Evolutionary conservation across 2,797 vertebrate species (phyloP).

Genomic region (Platyrinchus mystaceus): DNA sequence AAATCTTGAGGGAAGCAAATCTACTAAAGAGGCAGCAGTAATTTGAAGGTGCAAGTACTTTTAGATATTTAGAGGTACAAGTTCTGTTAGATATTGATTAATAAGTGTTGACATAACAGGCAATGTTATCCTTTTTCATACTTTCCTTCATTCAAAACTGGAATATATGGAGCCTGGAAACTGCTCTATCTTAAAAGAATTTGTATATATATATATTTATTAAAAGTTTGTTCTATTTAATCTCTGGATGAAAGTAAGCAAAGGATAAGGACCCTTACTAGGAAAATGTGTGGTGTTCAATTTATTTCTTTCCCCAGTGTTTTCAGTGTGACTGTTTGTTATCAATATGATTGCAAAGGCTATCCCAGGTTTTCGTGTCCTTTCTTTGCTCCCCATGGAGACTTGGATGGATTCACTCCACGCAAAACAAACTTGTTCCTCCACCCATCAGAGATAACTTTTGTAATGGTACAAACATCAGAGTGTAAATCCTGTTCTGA

Average conservation of each 20-base stretch:
- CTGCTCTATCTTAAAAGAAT: not conserved
- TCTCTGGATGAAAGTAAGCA: not conserved
- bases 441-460: conserved; percentile 45
- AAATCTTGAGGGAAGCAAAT: not conserved
- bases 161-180: not conserved
- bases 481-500: conserved; percentile 42
- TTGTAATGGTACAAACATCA: not conserved
- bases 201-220: not conserved
- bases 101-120: not conserved
- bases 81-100: not conserved
- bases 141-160: not conserved
- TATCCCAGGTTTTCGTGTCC: conserved; percentile 7
- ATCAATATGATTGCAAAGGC: not conserved
- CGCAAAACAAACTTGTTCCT: conserved; percentile 26
- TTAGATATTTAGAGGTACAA: not conserved
- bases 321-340: conserved; percentile 11
- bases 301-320: not conserved
- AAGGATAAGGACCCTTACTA: not conserved
- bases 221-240: not conserved
- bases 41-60: not conserved
- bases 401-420: conserved; percentile 18
- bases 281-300: not conserved
- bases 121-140: not conserved
- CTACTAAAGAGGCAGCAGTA: not conserved
- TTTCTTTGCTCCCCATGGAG: not conserved